Evolutionary conservation across 2,888 invertebrate genomes (phyloP), one percentile per base, ranked within the genome.

Genomic region (Nephrotoma appendiculata): DNA sequence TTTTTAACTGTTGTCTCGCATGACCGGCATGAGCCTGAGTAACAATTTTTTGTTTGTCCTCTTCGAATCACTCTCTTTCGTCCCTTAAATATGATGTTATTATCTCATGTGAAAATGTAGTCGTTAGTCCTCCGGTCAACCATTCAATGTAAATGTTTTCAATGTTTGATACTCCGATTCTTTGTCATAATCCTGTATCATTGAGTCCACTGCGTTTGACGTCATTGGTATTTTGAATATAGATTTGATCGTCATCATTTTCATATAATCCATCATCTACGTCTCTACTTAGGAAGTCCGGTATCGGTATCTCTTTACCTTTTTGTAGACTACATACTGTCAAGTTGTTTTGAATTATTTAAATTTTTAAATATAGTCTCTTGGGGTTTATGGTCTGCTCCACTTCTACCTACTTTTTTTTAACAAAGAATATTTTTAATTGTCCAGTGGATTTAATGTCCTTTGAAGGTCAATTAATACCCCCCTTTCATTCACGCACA

Each of bases 331-430:
- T n/a, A n/a, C 48, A 48, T 9, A 89, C 87, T 85, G 87, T 87
- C n/a, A 88, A 86, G 15, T 87, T 42, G 87, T 89, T 89, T 83
- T 52, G 87, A 83, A 87, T 86, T 3, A 89, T 48, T 42, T 12
- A 41, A 4, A 87, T 89, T 89, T 45, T 87, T 88, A 57, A 89
- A 89, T 45, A 90, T 88, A 12, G 88, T 86, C 41, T 88, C 89
- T 31, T 89, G 85, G 2, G 89, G 89, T 87, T 89, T 89, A 42
- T 89, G 89, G 84, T 41, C 84, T 19, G 71, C 19, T 71, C 57
- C 9, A 90, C 88, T 41, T 87, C 84, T 6, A 89, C 15, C 12
- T n/a, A n/a, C n/a, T n/a, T n/a, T n/a, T n/a, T n/a, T n/a, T n/a
- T n/a, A n/a, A n/a, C n/a, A n/a, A n/a, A n/a, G n/a, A n/a, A n/a